Evolutionary conservation across 2,888 invertebrate genomes (phyloP), one percentile per base, ranked within the genome.

Genomic region (Cephus spinipes): DNA sequence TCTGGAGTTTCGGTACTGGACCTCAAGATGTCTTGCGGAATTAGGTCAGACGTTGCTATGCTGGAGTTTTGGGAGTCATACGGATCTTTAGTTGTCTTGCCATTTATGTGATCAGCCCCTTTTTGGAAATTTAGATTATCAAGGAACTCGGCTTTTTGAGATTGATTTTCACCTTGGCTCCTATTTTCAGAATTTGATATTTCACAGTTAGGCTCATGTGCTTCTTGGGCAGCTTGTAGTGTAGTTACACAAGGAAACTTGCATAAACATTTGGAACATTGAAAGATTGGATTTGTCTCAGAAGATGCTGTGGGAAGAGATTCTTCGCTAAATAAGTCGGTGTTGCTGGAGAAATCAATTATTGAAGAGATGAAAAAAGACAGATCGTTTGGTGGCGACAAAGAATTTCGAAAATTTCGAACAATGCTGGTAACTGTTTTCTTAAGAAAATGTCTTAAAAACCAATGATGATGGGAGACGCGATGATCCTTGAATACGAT

Each of bases 61-160:
- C 97, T 93, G 82, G 97, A 97, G 35, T 96, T 96, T 89, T 96
- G 96, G 81, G 97, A 97, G 87, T 97, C 97, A 73, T 97, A 97
- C 81, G 97, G 92, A 87, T 97, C 97, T 89, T 95, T 95, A 35
- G 94, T 94, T 74, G 90, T 90, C 33, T 88, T 89, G 0, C 88
- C 88, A 40, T 89, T 91, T 11, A 83, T 84, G 68, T 89, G 12
- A 11, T 94, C 94, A 0, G 95, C 93, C 83, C 95, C 94, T 89
- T 96, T 96, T 88, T 95, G 95, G 68, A 97, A 93, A 88, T 97
- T 95, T 33, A 97, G 92, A 81, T 96, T 94, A 1, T 96, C 96
- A 88, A 98, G 96, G 90, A 98, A 97, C 84, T 96, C 96, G 79
- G 96, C 95, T 68, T 97, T 93, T 73, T 93, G 93, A 35, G 94